phyloP scores from a whole-genome alignment of 2,888 invertebrate genomes.

The Thymelicus lineola region DNA sequence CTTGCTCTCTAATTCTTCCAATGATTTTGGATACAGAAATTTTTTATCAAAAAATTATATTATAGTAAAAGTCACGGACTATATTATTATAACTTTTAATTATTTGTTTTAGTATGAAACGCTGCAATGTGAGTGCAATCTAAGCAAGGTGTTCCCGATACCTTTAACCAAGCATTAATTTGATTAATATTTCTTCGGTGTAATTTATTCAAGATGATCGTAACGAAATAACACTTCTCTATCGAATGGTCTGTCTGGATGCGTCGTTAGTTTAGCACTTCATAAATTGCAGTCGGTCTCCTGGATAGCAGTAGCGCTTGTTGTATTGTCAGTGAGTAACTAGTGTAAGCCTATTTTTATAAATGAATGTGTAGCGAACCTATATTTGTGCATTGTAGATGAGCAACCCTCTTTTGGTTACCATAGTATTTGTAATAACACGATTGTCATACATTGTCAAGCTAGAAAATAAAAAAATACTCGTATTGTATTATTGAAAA shows the following conservation, averaged over 20 bases:
- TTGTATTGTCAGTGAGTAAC: constrained; percentile 9
- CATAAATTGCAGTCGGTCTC: constrained; percentile 33
- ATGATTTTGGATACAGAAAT: no score
- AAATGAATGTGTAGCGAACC: no score
- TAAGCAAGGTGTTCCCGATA: neutral
- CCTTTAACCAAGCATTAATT: constrained; percentile 23
- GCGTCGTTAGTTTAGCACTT: constrained; percentile 36
- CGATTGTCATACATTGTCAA: no score
- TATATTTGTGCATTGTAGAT: neutral
- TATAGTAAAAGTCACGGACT: no score
- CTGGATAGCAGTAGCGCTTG: neutral
- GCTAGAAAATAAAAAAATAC: no score
- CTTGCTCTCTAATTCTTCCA: no score
- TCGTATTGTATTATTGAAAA: no score
- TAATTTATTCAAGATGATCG: constrained; percentile 34
- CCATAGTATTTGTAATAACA: no score
- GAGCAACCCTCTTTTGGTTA: neutral
- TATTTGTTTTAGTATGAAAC: no score
- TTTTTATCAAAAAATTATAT: no score
- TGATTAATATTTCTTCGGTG: constrained; percentile 30
- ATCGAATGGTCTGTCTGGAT: constrained; percentile 33
- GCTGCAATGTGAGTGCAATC: no score
- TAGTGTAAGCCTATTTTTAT: neutral
- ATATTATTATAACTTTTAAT: no score
- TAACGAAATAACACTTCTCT: constrained; percentile 32